Evolutionary conservation across 1,140 invertebrate genomes (phyloP).

Genomic region (Mya arenaria): DNA sequence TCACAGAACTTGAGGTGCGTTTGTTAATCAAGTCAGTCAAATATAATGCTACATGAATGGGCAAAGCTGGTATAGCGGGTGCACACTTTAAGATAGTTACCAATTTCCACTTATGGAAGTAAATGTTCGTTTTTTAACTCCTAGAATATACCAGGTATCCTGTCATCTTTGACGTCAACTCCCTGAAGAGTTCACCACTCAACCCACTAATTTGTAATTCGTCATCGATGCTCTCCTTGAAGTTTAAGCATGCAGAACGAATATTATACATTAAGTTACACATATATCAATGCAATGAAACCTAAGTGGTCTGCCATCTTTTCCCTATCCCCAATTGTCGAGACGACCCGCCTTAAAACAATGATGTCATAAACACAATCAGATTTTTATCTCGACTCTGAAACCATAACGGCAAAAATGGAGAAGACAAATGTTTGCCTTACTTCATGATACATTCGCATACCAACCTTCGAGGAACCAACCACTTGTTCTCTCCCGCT

Average conservation of each 20-base stretch:
- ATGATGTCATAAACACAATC: background rate
- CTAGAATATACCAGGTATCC: no score
- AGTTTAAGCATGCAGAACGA: background rate
- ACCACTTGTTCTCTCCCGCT: slow-evolving; percentile 17
- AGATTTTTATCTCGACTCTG: background rate
- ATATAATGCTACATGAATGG: slow-evolving; percentile 19
- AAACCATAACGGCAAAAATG: slow-evolving; percentile 14
- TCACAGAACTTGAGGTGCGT: background rate
- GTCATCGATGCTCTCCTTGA: background rate
- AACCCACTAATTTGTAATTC: background rate
- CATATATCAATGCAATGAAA: slow-evolving; percentile 1
- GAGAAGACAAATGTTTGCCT: background rate
- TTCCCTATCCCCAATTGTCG: background rate
- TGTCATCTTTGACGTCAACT: no score
- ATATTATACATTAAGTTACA: background rate
- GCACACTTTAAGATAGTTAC: no score
- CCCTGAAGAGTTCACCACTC: no score
- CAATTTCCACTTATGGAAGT: no score
- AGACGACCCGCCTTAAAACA: background rate
- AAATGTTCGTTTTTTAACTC: no score
- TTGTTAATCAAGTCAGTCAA: background rate
- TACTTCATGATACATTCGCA: background rate
- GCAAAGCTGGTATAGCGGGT: background rate
- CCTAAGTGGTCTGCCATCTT: background rate
- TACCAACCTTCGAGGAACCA: slow-evolving; percentile 2